Evolutionary conservation across 2,797 vertebrate genomes (phyloP).

Genomic region (Scolopax rusticola): DNA sequence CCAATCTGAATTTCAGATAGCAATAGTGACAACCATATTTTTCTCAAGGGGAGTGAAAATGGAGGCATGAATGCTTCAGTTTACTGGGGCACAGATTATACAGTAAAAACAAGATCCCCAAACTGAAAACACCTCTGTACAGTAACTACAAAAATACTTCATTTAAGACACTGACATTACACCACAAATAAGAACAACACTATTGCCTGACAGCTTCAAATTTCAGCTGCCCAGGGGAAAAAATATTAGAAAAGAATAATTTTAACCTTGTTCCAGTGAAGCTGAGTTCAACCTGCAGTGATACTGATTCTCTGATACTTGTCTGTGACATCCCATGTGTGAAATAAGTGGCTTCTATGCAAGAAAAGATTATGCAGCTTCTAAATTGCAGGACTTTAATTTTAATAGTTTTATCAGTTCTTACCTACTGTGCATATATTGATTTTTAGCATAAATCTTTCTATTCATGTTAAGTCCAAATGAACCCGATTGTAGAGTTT

Average conservation of each 20-base stretch:
- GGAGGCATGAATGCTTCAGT: not conserved
- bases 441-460: not conserved
- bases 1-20: not conserved
- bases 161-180: not conserved
- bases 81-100: not conserved
- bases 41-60: not conserved
- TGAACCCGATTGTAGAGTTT: not conserved
- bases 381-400: not conserved
- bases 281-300: not conserved
- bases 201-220: not conserved
- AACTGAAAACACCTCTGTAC: not conserved
- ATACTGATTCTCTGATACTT: not conserved
- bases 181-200: not conserved
- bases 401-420: not conserved
- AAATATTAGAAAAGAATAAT: not conserved
- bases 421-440: not conserved
- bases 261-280: not conserved
- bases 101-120: not conserved
- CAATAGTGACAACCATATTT: not conserved
- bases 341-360: not conserved
- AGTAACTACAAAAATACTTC: not conserved
- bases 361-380: not conserved
- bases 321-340: not conserved
- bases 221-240: not conserved
- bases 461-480: not conserved